Conservation (phyloP, 2,797 vertebrate genomes). For the Acipenser transmontanus region DNA sequence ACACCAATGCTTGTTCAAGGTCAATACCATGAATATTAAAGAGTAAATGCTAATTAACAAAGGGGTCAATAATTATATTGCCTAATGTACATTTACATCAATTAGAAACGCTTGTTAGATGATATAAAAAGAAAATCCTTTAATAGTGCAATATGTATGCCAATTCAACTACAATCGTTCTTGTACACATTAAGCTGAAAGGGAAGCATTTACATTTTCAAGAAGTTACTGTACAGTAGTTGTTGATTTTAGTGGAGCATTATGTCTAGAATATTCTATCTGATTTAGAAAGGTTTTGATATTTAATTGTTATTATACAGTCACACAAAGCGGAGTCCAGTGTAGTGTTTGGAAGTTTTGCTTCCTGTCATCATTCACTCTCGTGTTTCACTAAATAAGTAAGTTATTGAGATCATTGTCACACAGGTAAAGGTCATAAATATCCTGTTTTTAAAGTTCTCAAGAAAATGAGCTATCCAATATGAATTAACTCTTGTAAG, state of each 20-base stretch:
- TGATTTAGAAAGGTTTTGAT: no score
- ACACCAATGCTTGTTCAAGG: background rate
- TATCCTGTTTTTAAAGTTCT: no score
- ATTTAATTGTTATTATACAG: no score
- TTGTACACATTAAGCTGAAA: conserved; percentile 31
- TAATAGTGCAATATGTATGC: background rate
- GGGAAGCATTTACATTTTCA: background rate
- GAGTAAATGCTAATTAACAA: background rate
- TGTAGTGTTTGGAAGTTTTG: no score
- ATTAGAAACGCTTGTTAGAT: background rate
- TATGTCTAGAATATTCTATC: background rate
- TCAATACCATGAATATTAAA: background rate
- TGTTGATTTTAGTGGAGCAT: background rate
- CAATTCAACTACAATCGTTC: conserved; percentile 5
- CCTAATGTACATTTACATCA: background rate
- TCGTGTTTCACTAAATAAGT: no score
- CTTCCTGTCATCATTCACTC: no score
- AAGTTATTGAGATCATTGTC: no score
- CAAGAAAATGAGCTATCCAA: no score
- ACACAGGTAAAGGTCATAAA: no score
- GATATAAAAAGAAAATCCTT: background rate
- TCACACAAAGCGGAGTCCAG: no score
- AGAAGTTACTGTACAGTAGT: background rate
- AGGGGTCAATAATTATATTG: conserved; percentile 1
- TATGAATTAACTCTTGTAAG: no score